Evolutionary conservation across 1,140 invertebrate genomes (phyloP), one percentile per base, ranked within the genome.

Genomic region (Bombyx mandarina): DNA sequence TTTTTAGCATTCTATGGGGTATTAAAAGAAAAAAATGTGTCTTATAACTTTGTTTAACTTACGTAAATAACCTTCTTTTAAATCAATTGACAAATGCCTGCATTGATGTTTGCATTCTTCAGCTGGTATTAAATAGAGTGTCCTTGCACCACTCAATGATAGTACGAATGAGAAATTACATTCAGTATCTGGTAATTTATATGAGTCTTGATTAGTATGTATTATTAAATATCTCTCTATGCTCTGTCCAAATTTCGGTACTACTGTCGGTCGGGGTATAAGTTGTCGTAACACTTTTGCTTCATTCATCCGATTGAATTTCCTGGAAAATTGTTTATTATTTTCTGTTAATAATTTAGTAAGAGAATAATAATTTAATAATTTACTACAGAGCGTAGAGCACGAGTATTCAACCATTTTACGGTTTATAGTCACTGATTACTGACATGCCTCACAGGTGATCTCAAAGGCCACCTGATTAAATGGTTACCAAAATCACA

Each of bases 131-230:
- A 95, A 77, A 59, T 91, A 81, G 63, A 95, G 88, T 43, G 90
- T 84, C 67, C 93, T 88, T 62, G 89, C 85, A 8, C 94, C 94
- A 78, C 82, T 89, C 45, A 90, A 89, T 73, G 92, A 92, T 62
- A 91, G 89, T 35, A 95, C 50, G 77, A 94, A 92, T 43, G 94
- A 90, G 82, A 91, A 94, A 53, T 91, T 93, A 71, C 94, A 95
- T 82, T 95, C 94, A 26, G 93, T 91, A 72, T 92, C 90, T 43
- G 94, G 94, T 73, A 95, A 78, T 60, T 70, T 57, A 77, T 93
- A 94, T 45, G 77, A 66, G 7, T 82, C 65, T 53, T 91, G 88
- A 71, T 88, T 84, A 48, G 89, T 77, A 73, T 94, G 93, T 52
- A 95, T 88, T 58, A 93, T 89, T 45, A 95, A 66, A 83, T 90